Conservation (phyloP, 2,113 vertebrate species). For the Paraplagusia blochii region DNA sequence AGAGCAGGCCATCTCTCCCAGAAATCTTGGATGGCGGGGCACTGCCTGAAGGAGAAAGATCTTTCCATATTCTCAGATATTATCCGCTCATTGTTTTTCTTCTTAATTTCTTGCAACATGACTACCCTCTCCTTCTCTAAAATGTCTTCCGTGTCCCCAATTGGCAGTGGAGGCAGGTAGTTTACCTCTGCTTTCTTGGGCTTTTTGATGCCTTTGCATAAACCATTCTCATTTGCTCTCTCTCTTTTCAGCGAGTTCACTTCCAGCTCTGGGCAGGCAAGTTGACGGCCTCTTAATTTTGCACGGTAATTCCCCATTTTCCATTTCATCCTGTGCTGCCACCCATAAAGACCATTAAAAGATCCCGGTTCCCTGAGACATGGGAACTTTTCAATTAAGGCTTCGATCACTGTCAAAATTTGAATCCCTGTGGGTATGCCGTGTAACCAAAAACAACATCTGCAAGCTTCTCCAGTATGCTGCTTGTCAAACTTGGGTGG, state of each 20-base stretch:
- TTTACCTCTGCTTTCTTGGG: slow-evolving; percentile 13
- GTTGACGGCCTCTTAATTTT: slow-evolving; percentile 10
- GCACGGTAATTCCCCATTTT: slow-evolving; percentile 15
- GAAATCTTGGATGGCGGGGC: too few species aligned
- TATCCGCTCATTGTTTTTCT: too few species aligned
- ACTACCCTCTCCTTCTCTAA: too few species aligned
- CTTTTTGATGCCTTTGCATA: slow-evolving; percentile 14
- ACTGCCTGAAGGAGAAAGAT: too few species aligned
- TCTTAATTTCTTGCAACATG: too few species aligned
- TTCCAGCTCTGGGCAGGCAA: slow-evolving; percentile 18
- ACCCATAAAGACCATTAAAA: too few species aligned
- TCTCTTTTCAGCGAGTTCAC: slow-evolving; percentile 16
- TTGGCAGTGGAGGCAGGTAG: background rate
- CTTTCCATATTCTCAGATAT: too few species aligned
- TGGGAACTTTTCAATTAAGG: slow-evolving; percentile 16
- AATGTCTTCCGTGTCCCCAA: too few species aligned
- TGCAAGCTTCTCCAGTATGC: slow-evolving; percentile 22
- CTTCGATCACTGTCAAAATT: slow-evolving; percentile 13
- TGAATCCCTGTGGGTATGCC: slow-evolving; percentile 12
- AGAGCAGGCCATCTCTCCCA: too few species aligned
- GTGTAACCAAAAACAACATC: slow-evolving; percentile 8
- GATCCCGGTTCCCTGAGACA: slow-evolving; percentile 17
- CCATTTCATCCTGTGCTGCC: slow-evolving; percentile 17
- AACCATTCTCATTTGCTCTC: slow-evolving; percentile 5
- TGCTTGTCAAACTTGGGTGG: slow-evolving; percentile 13